Percentiles rank a stretch among this genome's conserved stretches.
These are phyloP conservation scores for Drosophila putrida DNA, from an alignment of 2,888 invertebrate species.

Conservation along the genomic window DNA sequence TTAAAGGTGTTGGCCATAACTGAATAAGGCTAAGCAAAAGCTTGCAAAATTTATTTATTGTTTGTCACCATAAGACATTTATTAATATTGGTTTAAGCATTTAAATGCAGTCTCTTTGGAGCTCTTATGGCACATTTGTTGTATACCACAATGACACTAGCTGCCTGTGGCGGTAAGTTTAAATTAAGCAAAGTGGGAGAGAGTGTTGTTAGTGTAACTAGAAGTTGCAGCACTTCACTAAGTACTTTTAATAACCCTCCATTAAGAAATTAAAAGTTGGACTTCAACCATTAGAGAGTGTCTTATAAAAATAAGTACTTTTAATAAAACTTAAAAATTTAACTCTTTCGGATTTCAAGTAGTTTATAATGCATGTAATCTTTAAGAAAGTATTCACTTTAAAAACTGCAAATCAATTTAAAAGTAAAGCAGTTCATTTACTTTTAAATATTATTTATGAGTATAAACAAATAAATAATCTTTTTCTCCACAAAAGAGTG, in stretches of 20 bases:
- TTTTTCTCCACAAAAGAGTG: too few relatives aligned
- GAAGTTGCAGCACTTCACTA: neutral
- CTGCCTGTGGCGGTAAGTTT: neutral
- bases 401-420: too few relatives aligned
- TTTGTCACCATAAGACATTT: slow-evolving; percentile 14
- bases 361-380: too few relatives aligned
- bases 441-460: too few relatives aligned
- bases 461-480: too few relatives aligned
- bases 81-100: slow-evolving; percentile 3
- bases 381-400: too few relatives aligned
- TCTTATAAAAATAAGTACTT: too few relatives aligned
- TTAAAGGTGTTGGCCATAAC: neutral
- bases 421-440: too few relatives aligned
- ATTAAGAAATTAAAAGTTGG: neutral
- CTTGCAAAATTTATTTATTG: slow-evolving; percentile 5
- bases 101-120: slow-evolving; percentile 8
- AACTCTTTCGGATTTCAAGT: too few relatives aligned
- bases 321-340: too few relatives aligned
- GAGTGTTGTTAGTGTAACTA: neutral
- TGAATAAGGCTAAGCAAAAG: neutral
- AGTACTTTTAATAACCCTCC: neutral
- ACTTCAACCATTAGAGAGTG: neutral
- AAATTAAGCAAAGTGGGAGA: neutral
- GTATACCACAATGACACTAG: neutral
- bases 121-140: neutral